These are phyloP conservation scores for Macquaria ambigua DNA, from an alignment of 2,113 vertebrate species.

Conservation along the genomic window DNA sequence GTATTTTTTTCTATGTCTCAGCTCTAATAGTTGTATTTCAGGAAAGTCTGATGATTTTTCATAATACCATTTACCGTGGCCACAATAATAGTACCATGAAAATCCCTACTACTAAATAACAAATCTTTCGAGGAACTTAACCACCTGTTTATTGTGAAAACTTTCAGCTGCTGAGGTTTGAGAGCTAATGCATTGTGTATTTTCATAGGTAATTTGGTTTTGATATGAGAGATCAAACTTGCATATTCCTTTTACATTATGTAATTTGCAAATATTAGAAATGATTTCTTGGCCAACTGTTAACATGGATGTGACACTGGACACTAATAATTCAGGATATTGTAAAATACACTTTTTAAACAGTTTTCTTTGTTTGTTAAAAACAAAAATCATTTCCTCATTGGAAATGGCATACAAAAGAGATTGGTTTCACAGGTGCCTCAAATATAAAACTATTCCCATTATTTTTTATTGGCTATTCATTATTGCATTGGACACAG, in stretches of 20 bases:
- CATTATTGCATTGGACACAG: conserved; percentile 25
- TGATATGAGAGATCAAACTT: neutral
- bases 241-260: neutral
- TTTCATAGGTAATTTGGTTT: neutral
- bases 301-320: neutral
- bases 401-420: neutral
- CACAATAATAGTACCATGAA: neutral
- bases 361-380: neutral
- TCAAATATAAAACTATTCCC: conserved; percentile 5
- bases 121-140: neutral
- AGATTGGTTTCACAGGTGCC: neutral
- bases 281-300: neutral
- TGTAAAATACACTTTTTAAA: neutral
- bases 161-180: neutral
- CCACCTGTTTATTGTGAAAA: neutral
- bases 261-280: neutral
- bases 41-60: no score
- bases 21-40: neutral
- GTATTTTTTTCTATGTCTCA: neutral
- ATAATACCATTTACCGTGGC: neutral
- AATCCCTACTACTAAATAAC: neutral
- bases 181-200: neutral
- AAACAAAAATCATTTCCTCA: neutral
- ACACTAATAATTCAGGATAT: neutral
- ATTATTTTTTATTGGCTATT: conserved; percentile 34